Percentiles rank a stretch among this genome's conserved stretches.
Evolutionary conservation across 2,888 invertebrate genomes (phyloP).

Genomic region (Troglohyphantes excavatus): DNA sequence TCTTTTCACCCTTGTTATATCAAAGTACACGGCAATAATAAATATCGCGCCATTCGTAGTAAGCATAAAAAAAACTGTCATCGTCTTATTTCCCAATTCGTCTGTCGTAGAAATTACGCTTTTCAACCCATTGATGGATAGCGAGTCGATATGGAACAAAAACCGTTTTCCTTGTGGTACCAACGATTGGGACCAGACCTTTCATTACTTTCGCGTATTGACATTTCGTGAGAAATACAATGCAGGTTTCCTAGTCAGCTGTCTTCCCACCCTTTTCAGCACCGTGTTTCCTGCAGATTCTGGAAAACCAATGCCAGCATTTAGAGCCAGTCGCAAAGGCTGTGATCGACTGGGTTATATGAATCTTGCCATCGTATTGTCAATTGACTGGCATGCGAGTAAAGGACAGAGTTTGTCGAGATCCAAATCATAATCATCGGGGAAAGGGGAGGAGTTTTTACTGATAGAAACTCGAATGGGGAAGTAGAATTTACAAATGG

Average conservation of each 20-base stretch:
- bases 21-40: too few species aligned
- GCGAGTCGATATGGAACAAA: constrained; percentile 58
- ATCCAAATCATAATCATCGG: neutral
- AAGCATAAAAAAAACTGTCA: neutral
- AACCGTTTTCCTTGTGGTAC: constrained; percentile 41
- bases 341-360: constrained; percentile 29
- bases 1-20: too few species aligned
- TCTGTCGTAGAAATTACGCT: constrained; percentile 46
- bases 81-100: constrained; percentile 2
- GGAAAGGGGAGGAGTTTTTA: neutral
- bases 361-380: neutral
- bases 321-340: constrained; percentile 13
- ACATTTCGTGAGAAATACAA: constrained; percentile 56
- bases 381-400: constrained; percentile 14
- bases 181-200: constrained; percentile 46
- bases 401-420: neutral
- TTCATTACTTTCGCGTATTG: constrained; percentile 61
- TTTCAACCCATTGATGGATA: constrained; percentile 58
- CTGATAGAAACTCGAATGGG: too few species aligned
- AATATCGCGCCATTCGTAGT: too few species aligned
- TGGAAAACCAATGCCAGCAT: constrained; percentile 30
- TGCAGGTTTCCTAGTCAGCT: constrained; percentile 28
- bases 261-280: constrained; percentile 38
- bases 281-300: constrained; percentile 26
- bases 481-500: too few species aligned